These are phyloP conservation scores for Otis tarda DNA, from an alignment of 2,113 vertebrate species.

Conservation along the genomic window DNA sequence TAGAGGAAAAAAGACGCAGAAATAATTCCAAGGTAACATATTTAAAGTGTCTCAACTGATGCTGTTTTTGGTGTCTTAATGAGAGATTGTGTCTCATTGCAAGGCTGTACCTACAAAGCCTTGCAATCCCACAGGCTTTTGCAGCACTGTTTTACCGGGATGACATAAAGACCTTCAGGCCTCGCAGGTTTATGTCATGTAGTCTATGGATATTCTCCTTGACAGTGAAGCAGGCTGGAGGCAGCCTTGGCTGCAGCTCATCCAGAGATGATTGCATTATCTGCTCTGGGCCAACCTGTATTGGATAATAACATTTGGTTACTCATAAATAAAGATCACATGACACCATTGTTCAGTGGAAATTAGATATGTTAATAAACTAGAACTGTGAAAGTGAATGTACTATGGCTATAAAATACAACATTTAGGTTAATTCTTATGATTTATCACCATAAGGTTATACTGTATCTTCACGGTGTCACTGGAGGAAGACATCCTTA, in stretches of 20 bases:
- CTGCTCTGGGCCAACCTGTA: conserved; percentile 8
- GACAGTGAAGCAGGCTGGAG: conserved; percentile 36
- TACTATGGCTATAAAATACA: neutral
- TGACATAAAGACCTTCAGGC: neutral
- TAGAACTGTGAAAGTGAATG: neutral
- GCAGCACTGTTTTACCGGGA: neutral
- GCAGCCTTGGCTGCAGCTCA: conserved; percentile 21
- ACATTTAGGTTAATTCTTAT: neutral
- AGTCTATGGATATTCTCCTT: conserved; percentile 43
- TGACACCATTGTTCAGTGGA: neutral
- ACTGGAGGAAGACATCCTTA: neutral
- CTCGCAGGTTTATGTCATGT: conserved; percentile 32
- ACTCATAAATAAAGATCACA: neutral
- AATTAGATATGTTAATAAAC: conserved; percentile 17
- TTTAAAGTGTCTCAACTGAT: neutral
- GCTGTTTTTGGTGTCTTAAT: neutral
- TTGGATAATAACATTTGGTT: conserved; percentile 30
- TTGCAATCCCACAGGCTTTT: neutral
- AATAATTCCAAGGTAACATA: neutral
- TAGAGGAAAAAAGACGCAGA: neutral
- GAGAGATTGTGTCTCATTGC: neutral
- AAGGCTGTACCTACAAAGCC: neutral
- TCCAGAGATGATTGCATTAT: conserved; percentile 31
- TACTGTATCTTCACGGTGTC: neutral
- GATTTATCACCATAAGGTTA: neutral